Conservation (phyloP, 2,113 vertebrate genomes). For the Colistium nudipinnis region DNA sequence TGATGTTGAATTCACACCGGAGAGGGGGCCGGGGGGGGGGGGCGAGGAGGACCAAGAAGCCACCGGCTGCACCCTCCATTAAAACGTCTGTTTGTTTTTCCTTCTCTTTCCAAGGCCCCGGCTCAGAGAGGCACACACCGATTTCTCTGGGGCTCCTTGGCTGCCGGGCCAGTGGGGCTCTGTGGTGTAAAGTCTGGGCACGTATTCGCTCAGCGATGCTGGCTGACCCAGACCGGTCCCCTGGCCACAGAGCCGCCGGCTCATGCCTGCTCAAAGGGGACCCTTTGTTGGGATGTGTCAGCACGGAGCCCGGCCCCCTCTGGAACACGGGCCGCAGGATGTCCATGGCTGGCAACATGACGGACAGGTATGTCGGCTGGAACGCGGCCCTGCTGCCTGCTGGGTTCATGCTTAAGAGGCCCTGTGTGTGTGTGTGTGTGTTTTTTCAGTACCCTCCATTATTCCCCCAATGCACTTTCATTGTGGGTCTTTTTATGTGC, state of each 20-base stretch:
- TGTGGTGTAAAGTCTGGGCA: constrained; percentile 66
- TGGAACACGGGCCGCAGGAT: constrained; percentile 45
- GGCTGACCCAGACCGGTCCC: constrained; percentile 70
- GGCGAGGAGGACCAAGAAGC: constrained; percentile 12
- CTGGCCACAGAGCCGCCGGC: constrained; percentile 49
- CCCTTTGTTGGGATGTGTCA: constrained; percentile 46
- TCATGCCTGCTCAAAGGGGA: constrained; percentile 60
- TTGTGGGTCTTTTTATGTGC: constrained; percentile 32
- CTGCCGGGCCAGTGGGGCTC: constrained; percentile 53
- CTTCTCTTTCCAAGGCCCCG: constrained; percentile 35
- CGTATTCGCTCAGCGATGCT: constrained; percentile 55
- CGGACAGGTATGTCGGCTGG: constrained; percentile 54
- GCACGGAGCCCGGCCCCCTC: constrained; percentile 34
- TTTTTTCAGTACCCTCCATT: constrained; percentile 13
- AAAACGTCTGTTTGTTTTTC: constrained; percentile 60
- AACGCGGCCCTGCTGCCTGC: constrained; percentile 14
- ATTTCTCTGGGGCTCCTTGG: constrained; percentile 66
- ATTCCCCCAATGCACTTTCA: constrained; percentile 25
- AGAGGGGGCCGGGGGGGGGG: too few species aligned
- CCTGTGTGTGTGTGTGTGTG: neutral
- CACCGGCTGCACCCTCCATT: constrained; percentile 29
- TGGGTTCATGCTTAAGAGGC: constrained; percentile 33
- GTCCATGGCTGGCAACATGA: constrained; percentile 47
- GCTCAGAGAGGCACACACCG: constrained; percentile 44
- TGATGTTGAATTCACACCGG: constrained; percentile 46